Evolutionary conservation across 2,888 invertebrate species (phyloP).

Genomic region (Acronicta psi): DNA sequence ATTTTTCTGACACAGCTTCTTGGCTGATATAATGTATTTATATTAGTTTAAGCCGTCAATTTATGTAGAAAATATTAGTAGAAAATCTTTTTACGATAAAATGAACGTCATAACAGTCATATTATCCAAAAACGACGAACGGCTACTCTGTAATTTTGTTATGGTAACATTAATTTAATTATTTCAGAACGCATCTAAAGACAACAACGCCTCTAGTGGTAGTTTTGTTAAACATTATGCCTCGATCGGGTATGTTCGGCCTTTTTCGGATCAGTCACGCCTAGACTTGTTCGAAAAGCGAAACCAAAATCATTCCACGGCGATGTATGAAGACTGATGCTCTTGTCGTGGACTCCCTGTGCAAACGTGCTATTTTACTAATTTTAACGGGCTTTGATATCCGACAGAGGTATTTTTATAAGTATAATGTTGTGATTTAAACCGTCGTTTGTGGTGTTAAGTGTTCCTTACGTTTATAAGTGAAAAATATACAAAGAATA

Average conservation of each 20-base stretch:
- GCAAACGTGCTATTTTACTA: slow-evolving; percentile 82
- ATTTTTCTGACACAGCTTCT: too few relatives aligned
- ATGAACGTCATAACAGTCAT: too few relatives aligned
- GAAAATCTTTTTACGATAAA: too few relatives aligned
- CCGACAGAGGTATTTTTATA: slow-evolving; percentile 78
- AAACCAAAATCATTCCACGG: slow-evolving; percentile 87
- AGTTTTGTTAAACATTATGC: slow-evolving; percentile 18
- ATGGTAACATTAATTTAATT: not conserved
- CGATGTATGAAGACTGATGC: slow-evolving; percentile 87
- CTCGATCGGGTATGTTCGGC: slow-evolving; percentile 77
- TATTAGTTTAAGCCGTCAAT: too few relatives aligned
- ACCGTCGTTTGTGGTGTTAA: slow-evolving; percentile 81
- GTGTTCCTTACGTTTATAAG: slow-evolving; percentile 80
- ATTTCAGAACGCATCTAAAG: slow-evolving; percentile 55
- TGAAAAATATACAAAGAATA: slow-evolving; percentile 74
- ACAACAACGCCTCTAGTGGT: slow-evolving; percentile 72
- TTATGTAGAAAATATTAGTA: too few relatives aligned
- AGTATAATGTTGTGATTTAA: slow-evolving; percentile 83
- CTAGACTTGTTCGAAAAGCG: slow-evolving; percentile 88
- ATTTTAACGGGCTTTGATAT: slow-evolving; percentile 80
- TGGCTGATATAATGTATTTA: too few relatives aligned
- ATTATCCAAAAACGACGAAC: too few relatives aligned
- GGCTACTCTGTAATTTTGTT: too few relatives aligned
- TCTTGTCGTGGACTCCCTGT: slow-evolving; percentile 84
- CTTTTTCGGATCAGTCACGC: slow-evolving; percentile 86